A percentile compares a stretch with the other conserved stretches of the same genome.
Evolutionary conservation across 2,113 vertebrate species (phyloP).

Genomic region (Gallinago jamesoni): DNA sequence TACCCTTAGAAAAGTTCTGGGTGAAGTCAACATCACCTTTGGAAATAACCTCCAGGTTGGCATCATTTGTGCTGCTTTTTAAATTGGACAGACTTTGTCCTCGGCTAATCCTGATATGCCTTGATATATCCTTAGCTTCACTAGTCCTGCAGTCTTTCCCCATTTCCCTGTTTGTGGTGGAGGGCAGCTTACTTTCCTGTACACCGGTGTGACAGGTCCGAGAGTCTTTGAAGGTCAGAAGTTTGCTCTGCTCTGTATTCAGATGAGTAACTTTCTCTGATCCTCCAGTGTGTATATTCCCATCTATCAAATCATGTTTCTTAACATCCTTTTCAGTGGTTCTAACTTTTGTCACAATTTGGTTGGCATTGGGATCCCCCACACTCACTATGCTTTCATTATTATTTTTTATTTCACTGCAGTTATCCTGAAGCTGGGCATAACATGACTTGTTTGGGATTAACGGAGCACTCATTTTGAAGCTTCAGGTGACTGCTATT

Average conservation of each 20-base stretch:
- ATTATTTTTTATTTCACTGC: constrained; percentile 70
- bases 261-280: constrained; percentile 31
- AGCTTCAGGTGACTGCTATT: neutral
- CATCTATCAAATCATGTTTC: constrained; percentile 19
- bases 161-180: neutral
- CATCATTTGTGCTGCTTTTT: constrained; percentile 63
- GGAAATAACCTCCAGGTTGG: constrained; percentile 40
- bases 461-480: constrained; percentile 73
- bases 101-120: constrained; percentile 26
- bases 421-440: constrained; percentile 67
- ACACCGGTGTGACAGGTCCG: neutral
- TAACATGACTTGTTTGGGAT: constrained; percentile 74
- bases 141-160: constrained; percentile 21
- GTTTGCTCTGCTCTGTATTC: constrained; percentile 49
- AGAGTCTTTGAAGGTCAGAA: constrained; percentile 39
- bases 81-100: constrained; percentile 62
- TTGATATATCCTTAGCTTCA: constrained; percentile 27
- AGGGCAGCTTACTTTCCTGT: constrained; percentile 58
- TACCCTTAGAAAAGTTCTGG: constrained; percentile 63
- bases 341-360: constrained; percentile 56
- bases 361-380: constrained; percentile 81
- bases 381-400: constrained; percentile 67
- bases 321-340: neutral
- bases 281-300: constrained; percentile 38
- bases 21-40: constrained; percentile 56